Evolutionary conservation across 2,888 invertebrate genomes (phyloP).

Genomic region (Caenorhabditis virilis): DNA sequence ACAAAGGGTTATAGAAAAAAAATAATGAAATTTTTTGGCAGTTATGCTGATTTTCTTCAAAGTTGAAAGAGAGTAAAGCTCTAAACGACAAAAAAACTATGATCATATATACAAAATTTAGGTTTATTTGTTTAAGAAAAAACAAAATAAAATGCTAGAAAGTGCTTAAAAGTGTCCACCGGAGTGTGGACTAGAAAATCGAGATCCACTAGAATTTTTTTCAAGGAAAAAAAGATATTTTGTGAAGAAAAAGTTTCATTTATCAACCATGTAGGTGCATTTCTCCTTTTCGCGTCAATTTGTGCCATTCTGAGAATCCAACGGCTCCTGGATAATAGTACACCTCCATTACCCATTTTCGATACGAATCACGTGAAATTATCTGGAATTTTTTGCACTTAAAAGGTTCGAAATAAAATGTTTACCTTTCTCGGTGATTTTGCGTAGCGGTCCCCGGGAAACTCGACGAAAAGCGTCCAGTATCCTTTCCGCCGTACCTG

Average conservation of each 20-base stretch:
- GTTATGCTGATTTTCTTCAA: conserved; percentile 14
- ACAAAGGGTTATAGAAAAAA: no score
- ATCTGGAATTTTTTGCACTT: conserved; percentile 42
- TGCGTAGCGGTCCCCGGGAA: conserved; percentile 66
- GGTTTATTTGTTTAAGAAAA: neutral
- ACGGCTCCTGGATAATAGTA: conserved; percentile 61
- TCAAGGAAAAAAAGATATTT: neutral
- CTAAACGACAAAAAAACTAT: conserved; percentile 34
- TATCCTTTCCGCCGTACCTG: conserved; percentile 66
- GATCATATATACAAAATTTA: conserved; percentile 2
- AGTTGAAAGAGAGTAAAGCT: conserved; percentile 29
- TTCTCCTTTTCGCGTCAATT: conserved; percentile 39
- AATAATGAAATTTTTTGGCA: conserved; percentile 3
- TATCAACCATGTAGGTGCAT: conserved; percentile 32
- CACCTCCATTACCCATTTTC: conserved; percentile 67
- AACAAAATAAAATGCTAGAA: neutral
- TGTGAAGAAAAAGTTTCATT: neutral
- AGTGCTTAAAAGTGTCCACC: conserved; percentile 13
- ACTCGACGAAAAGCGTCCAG: conserved; percentile 68
- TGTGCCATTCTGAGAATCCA: conserved; percentile 59
- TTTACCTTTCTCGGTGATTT: conserved; percentile 62
- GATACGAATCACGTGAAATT: conserved; percentile 66
- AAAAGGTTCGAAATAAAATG: neutral
- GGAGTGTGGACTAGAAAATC: conserved; percentile 12
- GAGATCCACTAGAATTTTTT: conserved; percentile 16